Base-by-base conservation (phyloP, 2,888 invertebrate species). In the Drosophila quinaria region DNA sequence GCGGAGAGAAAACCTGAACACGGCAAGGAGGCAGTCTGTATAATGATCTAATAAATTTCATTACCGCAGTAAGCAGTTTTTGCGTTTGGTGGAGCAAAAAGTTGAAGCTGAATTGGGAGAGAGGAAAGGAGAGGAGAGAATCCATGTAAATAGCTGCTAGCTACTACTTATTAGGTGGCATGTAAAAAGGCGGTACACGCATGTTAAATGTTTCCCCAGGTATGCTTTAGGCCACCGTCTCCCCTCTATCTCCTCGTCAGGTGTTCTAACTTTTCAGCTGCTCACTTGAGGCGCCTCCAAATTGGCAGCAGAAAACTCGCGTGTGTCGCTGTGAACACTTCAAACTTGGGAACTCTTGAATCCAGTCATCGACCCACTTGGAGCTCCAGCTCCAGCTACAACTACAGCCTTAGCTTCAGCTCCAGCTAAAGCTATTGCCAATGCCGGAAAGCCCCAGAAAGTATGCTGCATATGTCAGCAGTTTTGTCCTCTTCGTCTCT, bases 1-100 rank as follows among this genome's bases (percentile, higher is more conserved):
- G 39, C 13, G 39, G 10, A 39, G 41, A 35, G 25, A n/a, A 37
- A 25, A 25, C 33, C 9, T 35, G 25, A 11, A 31, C 46, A 55
- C 37, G 44, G 37, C 29, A 39, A 68, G 59, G 46, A 65, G 80
- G 73, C 87, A 72, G 87, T 76, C 78, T 76, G 84, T 81, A 87
- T 84, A 86, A 86, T 86, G 89, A 80, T 89, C 87, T 86, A 86
- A 86, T 86, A 89, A 86, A 86, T 86, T 86, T 86, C 86, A 86
- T 86, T 86, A 86, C 87, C 89, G 61, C 86, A 89, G 74, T 72
- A 58, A 70, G 69, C 70, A 80, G 71, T 80, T 77, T 74, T 67
- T 65, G 70, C 69, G 67, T 79, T 72, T 72, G 76, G 42, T 15
- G 46, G 41, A 37, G 72, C 65, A 60, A 54, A 60, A 64, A 76